Evolutionary conservation across 2,888 invertebrate genomes (phyloP).

Genomic region (Prosopocoilus inquinatus): DNA sequence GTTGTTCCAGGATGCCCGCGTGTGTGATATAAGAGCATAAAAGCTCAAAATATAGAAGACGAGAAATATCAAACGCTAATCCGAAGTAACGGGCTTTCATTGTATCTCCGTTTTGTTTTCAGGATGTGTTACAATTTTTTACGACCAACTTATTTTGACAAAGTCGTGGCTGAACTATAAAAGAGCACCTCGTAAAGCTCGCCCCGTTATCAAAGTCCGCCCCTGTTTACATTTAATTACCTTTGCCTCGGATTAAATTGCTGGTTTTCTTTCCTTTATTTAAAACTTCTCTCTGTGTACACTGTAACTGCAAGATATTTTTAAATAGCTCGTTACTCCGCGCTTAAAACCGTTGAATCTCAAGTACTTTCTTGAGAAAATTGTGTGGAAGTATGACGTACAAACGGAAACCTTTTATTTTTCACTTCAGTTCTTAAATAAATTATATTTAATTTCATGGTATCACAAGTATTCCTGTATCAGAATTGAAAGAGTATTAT

Average conservation of each 20-base stretch:
- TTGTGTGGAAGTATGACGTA: too few relatives aligned
- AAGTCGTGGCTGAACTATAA: not conserved
- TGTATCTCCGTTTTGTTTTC: slow-evolving; percentile 13
- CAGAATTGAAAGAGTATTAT: too few relatives aligned
- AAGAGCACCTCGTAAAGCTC: slow-evolving; percentile 2
- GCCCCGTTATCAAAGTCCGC: not conserved
- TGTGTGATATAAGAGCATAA: slow-evolving; percentile 36
- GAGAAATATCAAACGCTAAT: slow-evolving; percentile 23
- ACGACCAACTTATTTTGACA: not conserved
- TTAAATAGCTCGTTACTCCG: too few relatives aligned
- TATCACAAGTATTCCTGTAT: too few relatives aligned
- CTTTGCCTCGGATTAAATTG: not conserved
- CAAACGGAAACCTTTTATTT: too few relatives aligned
- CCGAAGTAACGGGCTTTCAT: slow-evolving; percentile 17
- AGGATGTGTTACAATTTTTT: not conserved
- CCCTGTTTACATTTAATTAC: slow-evolving; percentile 2
- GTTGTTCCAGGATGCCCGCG: slow-evolving; percentile 38
- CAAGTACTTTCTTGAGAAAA: too few relatives aligned
- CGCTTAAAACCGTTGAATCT: too few relatives aligned
- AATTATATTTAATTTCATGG: too few relatives aligned
- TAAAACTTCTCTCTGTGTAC: too few relatives aligned
- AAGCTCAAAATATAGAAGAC: slow-evolving; percentile 32
- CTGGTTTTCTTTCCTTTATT: too few relatives aligned
- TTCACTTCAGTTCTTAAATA: too few relatives aligned
- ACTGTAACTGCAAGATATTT: too few relatives aligned